Evolutionary conservation across 1,140 invertebrate genomes (phyloP).

Genomic region (Drosophila nigromelanica): DNA sequence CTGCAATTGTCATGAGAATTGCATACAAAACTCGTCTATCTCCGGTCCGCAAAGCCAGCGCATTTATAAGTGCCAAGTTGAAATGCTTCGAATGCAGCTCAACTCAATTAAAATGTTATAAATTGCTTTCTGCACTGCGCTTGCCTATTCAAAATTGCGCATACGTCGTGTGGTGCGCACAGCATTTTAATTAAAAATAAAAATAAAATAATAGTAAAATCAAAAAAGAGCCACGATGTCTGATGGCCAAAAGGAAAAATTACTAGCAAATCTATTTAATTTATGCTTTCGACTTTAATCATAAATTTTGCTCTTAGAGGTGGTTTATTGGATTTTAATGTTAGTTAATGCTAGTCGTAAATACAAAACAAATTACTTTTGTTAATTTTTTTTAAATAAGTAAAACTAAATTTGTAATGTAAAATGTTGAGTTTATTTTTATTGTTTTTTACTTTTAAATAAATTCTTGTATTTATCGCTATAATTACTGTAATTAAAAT

Average conservation of each 20-base stretch:
- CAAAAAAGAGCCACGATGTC: conserved; percentile 15
- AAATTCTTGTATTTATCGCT: neutral
- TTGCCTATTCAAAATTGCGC: conserved; percentile 49
- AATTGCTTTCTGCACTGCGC: conserved; percentile 27
- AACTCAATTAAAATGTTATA: conserved; percentile 47
- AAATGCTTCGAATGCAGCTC: conserved; percentile 37
- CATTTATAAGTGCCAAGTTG: conserved; percentile 37
- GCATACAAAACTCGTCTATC: conserved; percentile 17
- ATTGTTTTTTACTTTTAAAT: neutral
- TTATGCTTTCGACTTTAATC: conserved; percentile 33
- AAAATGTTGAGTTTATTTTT: no score
- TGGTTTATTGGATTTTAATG: neutral
- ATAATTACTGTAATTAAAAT: neutral
- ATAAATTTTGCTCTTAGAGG: conserved; percentile 28
- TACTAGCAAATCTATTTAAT: conserved; percentile 32
- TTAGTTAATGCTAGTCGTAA: conserved; percentile 7
- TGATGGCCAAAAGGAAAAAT: conserved; percentile 41
- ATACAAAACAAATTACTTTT: neutral
- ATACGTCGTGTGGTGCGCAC: conserved; percentile 47
- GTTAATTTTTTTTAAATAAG: no score
- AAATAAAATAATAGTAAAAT: conserved; percentile 8
- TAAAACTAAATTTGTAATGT: neutral
- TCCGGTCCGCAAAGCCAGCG: neutral
- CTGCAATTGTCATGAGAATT: conserved; percentile 43
- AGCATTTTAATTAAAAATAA: conserved; percentile 47